Base-by-base conservation (phyloP, 2,888 invertebrate species). In the Drepanosiphum platanoidis region DNA sequence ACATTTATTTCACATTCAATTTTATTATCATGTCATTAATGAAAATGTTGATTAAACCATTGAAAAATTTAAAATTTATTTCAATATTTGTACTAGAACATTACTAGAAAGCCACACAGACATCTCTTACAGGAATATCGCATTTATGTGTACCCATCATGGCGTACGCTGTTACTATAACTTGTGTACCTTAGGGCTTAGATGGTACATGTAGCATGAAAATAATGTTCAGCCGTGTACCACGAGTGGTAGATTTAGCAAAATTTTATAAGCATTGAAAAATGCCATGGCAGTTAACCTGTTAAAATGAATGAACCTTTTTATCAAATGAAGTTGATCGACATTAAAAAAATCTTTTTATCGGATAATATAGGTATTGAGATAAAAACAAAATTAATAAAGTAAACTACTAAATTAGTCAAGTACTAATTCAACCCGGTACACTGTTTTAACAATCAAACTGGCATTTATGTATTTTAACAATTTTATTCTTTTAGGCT, bases 401-500 rank as follows among this genome's bases (percentile, higher is more conserved):
- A 42, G 11, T 42, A 42, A 42, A 9, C 42, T 61, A 7, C 7
- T 61, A 11, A 61, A 61, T n/a, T 61, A 61, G 7, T 61, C 18
- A 22, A 11, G 18, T 22, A 61, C 18, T 11, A 61, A 61, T 61
- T 11, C 18, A 7, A 11, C 7, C 18, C 5, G 42, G 42, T 42
- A 42, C n/a, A n/a, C n/a, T n/a, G n/a, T n/a, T 42, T 42, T 42
- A 42, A 9, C 11, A 42, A 42, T 42, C 11, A 42, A 42, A 9
- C 5, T 9, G 8, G 11, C 11, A 11, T 9, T 9, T 42, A 42
- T 42, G 8, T 61, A n/a, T n/a, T n/a, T 61, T n/a, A n/a, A 61
- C n/a, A 61, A n/a, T n/a, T 30, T 27, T 30, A 32, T 66, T 2
- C 9, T 39, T 71, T 39, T 9, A 81, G 81, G 61, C 81, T 42